Conservation (phyloP, 2,888 invertebrate species). For the Masnerella sp. region DNA sequence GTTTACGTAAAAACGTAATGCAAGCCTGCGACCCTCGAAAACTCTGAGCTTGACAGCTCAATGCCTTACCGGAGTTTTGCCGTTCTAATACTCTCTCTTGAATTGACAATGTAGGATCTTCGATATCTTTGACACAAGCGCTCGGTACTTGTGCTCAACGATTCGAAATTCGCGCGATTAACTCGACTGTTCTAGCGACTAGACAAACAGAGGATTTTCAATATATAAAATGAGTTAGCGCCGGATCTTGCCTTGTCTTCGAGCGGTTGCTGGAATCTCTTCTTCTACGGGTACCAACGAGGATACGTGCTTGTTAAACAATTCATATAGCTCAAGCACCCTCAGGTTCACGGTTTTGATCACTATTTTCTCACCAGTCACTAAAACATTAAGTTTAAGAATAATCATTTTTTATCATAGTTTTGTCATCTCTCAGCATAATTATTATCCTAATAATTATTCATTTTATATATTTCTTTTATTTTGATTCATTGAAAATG, state of each 20-base stretch:
- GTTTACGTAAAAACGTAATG: conserved; percentile 51
- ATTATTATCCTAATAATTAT: too few relatives aligned
- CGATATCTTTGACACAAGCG: conserved; percentile 50
- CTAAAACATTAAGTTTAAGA: too few relatives aligned
- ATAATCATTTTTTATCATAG: not conserved
- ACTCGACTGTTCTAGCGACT: conserved; percentile 1
- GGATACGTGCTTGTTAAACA: not conserved
- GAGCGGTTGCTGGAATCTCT: conserved; percentile 8
- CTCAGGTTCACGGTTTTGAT: not conserved
- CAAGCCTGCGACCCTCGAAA: conserved; percentile 60
- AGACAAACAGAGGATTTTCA: conserved; percentile 14
- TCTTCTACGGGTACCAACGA: not conserved
- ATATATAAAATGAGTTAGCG: too few relatives aligned
- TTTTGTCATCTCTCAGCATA: too few relatives aligned
- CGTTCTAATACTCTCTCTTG: conserved; percentile 59
- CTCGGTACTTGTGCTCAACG: conserved; percentile 38
- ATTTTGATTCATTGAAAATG: too few relatives aligned
- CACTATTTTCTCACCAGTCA: not conserved
- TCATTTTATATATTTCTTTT: too few relatives aligned
- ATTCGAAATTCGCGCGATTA: conserved; percentile 16
- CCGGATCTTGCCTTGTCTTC: too few relatives aligned
- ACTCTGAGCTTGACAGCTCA: conserved; percentile 72
- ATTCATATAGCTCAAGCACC: not conserved
- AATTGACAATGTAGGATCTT: conserved; percentile 69
- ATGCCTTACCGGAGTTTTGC: conserved; percentile 67